A percentile compares a stretch with the other conserved stretches of the same genome.
These are phyloP conservation scores for Drosophila ananassae DNA, from an alignment of 1,140 invertebrate genomes.

Conservation along the genomic window DNA sequence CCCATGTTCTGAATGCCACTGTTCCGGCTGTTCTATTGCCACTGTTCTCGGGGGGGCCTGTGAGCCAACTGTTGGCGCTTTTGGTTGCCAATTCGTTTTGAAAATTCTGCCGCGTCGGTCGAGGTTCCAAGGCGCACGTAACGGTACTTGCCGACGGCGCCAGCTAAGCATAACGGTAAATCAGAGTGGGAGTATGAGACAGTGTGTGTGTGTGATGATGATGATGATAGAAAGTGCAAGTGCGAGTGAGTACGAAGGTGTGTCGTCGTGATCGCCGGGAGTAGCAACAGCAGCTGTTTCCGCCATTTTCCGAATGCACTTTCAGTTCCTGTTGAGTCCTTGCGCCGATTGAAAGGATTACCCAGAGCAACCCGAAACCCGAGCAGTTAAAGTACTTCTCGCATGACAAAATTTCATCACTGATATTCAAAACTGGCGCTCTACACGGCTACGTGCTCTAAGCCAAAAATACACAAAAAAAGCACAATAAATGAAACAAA, in stretches of 20 bases:
- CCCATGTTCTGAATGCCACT: conserved; percentile 15
- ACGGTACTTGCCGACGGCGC: conserved; percentile 46
- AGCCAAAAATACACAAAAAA: background rate
- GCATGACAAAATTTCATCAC: background rate
- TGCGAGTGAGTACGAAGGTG: conserved; percentile 33
- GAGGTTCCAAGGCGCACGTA: conserved; percentile 47
- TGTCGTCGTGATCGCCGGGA: conserved; percentile 52
- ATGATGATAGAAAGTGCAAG: conserved; percentile 4
- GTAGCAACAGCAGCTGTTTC: conserved; percentile 19
- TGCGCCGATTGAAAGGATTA: conserved; percentile 31
- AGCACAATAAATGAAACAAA: conserved; percentile 1
- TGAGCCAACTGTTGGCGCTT: conserved; percentile 38
- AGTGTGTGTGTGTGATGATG: background rate
- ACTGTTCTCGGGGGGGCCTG: conserved; percentile 25
- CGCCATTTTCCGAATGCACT: conserved; percentile 29
- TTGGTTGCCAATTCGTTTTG: conserved; percentile 66
- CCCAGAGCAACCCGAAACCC: background rate
- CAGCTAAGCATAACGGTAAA: conserved; percentile 60
- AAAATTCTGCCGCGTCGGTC: conserved; percentile 74
- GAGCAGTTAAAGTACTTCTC: background rate
- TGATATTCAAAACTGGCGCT: conserved; percentile 25
- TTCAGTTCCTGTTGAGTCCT: conserved; percentile 55
- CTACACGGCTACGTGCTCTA: conserved; percentile 34
- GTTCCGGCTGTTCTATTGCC: conserved; percentile 10
- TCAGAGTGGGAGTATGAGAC: conserved; percentile 14